Percentiles rank a stretch among this genome's conserved stretches.
Evolutionary conservation across 2,888 invertebrate genomes (phyloP).

Genomic region (Chymomyza caudatula): DNA sequence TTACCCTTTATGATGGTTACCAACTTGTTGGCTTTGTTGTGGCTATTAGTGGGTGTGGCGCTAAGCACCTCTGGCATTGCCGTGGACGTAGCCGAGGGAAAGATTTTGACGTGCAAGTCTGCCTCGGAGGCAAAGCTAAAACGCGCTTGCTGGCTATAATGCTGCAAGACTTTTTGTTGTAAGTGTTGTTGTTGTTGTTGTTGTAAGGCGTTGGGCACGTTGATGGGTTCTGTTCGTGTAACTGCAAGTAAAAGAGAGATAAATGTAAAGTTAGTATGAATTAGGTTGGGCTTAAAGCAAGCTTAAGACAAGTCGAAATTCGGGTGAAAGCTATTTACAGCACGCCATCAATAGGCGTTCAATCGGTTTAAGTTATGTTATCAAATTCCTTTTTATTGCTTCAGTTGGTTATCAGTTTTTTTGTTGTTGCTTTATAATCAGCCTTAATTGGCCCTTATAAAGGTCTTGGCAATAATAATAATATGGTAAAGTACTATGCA

Average conservation of each 20-base stretch:
- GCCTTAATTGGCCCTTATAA: neutral
- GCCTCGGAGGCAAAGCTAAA: slow-evolving; percentile 12
- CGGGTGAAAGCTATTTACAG: neutral
- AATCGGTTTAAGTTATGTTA: neutral
- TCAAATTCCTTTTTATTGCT: too few relatives aligned
- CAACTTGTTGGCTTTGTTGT: slow-evolving; percentile 46
- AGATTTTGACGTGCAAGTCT: slow-evolving; percentile 21
- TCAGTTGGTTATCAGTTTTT: neutral
- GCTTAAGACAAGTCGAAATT: neutral
- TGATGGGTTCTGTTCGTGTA: neutral
- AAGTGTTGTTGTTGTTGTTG: slow-evolving; percentile 38
- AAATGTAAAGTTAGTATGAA: neutral
- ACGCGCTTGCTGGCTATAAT: slow-evolving; percentile 20
- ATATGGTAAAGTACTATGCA: neutral
- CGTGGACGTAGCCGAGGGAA: slow-evolving; percentile 19
- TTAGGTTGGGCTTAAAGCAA: neutral
- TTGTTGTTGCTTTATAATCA: neutral
- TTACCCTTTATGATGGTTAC: slow-evolving; percentile 21
- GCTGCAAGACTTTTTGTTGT: slow-evolving; percentile 31
- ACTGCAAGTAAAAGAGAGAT: slow-evolving; percentile 6
- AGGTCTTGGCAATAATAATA: neutral
- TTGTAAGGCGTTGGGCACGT: neutral
- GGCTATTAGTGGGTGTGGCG: slow-evolving; percentile 55
- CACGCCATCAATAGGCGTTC: neutral
- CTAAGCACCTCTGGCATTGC: slow-evolving; percentile 70